phyloP scores from a whole-genome alignment of 2,113 vertebrate genomes.

The Chaetura pelagica region DNA sequence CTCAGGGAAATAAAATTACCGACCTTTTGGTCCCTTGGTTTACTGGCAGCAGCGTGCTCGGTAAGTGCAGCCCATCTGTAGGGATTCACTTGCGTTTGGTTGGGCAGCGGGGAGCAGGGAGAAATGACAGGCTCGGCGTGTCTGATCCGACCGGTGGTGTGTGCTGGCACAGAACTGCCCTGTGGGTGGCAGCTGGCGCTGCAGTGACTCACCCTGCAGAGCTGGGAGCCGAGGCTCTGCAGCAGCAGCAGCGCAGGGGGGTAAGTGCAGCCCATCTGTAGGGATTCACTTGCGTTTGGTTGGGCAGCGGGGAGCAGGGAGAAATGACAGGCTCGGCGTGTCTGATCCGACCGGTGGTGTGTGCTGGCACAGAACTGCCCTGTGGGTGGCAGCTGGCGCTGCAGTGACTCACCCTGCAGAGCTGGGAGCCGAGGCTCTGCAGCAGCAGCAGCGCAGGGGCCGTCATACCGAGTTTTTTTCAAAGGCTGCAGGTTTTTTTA shows the following conservation, averaged over 20 bases:
- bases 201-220: conserved; percentile 70
- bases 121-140: not conserved
- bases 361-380: not conserved
- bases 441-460: not conserved
- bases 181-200: not conserved
- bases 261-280: not conserved
- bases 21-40: not conserved
- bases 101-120: not conserved
- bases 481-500: not conserved
- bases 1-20: not conserved
- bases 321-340: not conserved
- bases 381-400: not conserved
- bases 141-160: not conserved
- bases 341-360: not conserved
- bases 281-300: not conserved
- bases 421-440: not conserved
- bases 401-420: conserved; percentile 70
- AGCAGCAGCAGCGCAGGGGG: not conserved
- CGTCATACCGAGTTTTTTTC: not conserved
- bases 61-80: not conserved
- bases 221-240: not conserved
- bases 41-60: not conserved
- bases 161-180: not conserved
- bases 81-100: not conserved
- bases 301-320: not conserved